Evolutionary conservation across 2,113 vertebrate species (phyloP).

Genomic region (Ia io): DNA sequence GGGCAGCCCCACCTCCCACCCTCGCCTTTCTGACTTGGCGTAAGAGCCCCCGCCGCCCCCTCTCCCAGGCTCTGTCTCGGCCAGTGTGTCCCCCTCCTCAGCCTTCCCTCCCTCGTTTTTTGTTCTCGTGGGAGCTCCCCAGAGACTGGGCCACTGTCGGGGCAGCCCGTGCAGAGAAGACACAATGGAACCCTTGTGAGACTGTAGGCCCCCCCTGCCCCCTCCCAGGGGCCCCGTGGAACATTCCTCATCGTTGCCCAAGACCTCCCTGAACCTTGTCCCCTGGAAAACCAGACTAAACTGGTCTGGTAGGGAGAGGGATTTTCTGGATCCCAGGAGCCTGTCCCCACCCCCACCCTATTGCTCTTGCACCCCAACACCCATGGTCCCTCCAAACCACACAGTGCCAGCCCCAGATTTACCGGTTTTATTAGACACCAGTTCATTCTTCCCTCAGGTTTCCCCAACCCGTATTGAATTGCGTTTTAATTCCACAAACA

Average conservation of each 20-base stretch:
- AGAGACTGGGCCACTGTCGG: neutral
- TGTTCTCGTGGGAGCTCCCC: slow-evolving; percentile 30
- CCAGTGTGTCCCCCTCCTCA: neutral
- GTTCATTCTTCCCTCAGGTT: neutral
- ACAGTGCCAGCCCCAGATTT: accelerated
- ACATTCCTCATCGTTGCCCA: slow-evolving; percentile 50
- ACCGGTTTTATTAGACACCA: neutral
- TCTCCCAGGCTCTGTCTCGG: neutral
- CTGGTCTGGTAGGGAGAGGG: neutral
- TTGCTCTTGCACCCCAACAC: too few relatives aligned
- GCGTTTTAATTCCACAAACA: neutral
- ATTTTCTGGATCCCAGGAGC: neutral
- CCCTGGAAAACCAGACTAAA: slow-evolving; percentile 34
- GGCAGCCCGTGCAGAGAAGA: neutral
- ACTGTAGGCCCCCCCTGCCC: neutral
- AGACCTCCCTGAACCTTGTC: slow-evolving; percentile 55
- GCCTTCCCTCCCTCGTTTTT: neutral
- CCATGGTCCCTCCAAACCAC: neutral
- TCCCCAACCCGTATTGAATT: neutral
- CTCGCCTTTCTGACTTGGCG: neutral
- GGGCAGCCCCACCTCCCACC: neutral
- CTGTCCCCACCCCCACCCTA: neutral
- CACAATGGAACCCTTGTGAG: slow-evolving; percentile 66
- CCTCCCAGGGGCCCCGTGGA: neutral
- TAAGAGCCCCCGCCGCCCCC: accelerated